Base-by-base conservation (phyloP, 2,797 vertebrate genomes). In the Melanotaenia boesemani region DNA sequence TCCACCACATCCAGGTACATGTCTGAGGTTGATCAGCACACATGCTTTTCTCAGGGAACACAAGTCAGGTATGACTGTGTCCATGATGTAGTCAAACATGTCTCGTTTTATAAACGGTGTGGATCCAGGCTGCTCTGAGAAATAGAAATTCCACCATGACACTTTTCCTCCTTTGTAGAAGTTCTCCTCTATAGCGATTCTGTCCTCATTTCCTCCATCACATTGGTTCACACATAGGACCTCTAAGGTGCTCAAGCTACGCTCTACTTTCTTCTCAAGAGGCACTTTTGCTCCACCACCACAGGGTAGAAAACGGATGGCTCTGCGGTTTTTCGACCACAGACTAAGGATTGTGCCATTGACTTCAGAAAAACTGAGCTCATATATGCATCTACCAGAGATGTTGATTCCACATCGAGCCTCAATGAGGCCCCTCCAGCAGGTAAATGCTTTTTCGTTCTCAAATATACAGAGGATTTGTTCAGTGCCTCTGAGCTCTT, bases 1-100 rank as follows among this genome's bases (percentile, higher is more conserved):
- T 18, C 95, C 95, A 39, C 96, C 96, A 84, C 95, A 97, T 22
- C 96, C 95, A 82, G 96, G 87, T 52, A 95, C 82, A 78, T 97
- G 96, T 26, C 92, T 82, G 55, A 97, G 88, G 72, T 94, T 96
- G 52, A 96, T 85, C 13, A 91, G 78, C 63, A 88, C 91, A 34
- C 93, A 93, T 24, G 84, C 59, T 76, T 92, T 95, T 79, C 70
- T 91, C 81, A 70, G 84, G n/a, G 69, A 77, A n/a, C 8, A 79
- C 80, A 85, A 76, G 59, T 77, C 87, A 74, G 84, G 80, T 2
- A 94, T 88, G 64, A 91, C 68, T 18, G 84, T 84, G 0, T 90
- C 37, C 65, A 64, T 50, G 7, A 94, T 94, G 26, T 82, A 91
- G 36, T 86, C 70, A 72, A 93, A 90, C 63, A 71, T 80, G 72